phyloP scores from a whole-genome alignment of 2,888 invertebrate genomes.

The Tachina fera region DNA sequence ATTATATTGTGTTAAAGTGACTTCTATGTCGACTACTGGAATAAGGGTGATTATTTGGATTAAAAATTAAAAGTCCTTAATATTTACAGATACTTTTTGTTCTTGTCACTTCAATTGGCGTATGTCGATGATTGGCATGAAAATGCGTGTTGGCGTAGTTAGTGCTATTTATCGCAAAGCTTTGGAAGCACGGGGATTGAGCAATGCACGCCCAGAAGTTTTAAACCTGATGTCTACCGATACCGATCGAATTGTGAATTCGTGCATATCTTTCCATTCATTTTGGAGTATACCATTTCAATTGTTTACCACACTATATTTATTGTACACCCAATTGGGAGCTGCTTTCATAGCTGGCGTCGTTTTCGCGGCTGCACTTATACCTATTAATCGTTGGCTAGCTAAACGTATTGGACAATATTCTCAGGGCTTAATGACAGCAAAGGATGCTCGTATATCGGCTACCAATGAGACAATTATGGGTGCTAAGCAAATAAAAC shows the following conservation, averaged over 20 bases:
- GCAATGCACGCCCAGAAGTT: conserved; percentile 90
- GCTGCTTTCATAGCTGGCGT: conserved; percentile 95
- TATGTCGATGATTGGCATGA: conserved; percentile 91
- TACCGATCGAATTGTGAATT: conserved; percentile 96
- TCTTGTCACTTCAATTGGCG: conserved; percentile 95
- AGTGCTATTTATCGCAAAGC: conserved; percentile 89
- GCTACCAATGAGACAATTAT: conserved; percentile 93
- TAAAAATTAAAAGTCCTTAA: background rate
- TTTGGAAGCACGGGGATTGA: conserved; percentile 83
- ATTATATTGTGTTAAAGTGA: no score
- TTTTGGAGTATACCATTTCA: conserved; percentile 95
- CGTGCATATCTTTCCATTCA: conserved; percentile 97
- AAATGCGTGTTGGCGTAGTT: conserved; percentile 93
- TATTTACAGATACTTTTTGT: conserved; percentile 87
- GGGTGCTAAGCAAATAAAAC: conserved; percentile 95
- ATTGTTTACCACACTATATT: conserved; percentile 88
- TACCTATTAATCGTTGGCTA: conserved; percentile 95
- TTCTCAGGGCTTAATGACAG: conserved; percentile 93
- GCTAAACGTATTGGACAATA: conserved; percentile 94
- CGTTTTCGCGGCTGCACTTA: conserved; percentile 91
- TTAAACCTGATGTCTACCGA: conserved; percentile 99
- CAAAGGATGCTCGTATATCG: conserved; percentile 95
- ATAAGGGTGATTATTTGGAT: background rate
- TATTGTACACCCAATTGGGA: conserved; percentile 94
- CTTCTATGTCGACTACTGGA: no score